Percentiles rank a stretch among this genome's conserved stretches.
These are phyloP conservation scores for Eutrigla gurnardus DNA, from an alignment of 2,797 vertebrate genomes.

Conservation along the genomic window DNA sequence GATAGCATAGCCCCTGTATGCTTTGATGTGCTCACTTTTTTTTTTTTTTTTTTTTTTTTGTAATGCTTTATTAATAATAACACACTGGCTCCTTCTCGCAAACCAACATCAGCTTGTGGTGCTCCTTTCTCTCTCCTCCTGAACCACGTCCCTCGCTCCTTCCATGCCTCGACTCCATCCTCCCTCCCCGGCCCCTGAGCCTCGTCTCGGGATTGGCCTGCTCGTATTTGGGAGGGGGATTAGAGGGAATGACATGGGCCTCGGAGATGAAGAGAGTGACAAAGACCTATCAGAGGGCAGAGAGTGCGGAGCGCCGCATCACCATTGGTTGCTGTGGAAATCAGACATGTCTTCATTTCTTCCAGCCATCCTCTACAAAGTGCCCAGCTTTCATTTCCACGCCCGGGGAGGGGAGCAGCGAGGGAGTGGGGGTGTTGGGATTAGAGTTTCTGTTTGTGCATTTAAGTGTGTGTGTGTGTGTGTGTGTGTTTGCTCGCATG, in stretches of 20 bases:
- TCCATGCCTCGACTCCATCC: constrained; percentile 60
- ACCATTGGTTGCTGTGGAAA: constrained; percentile 77
- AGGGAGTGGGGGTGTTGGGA: constrained; percentile 46
- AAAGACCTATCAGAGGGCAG: constrained; percentile 77
- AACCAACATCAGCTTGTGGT: constrained; percentile 71
- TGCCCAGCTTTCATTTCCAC: constrained; percentile 73
- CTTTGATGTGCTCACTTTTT: constrained; percentile 87
- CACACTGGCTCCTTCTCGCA: constrained; percentile 77
- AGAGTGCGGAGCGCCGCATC: constrained; percentile 44
- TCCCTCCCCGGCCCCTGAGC: constrained; percentile 74
- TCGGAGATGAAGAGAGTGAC: constrained; percentile 70
- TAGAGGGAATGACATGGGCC: constrained; percentile 72
- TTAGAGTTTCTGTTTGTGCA: constrained; percentile 72
- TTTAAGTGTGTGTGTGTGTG: constrained; percentile 53
- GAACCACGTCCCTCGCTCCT: constrained; percentile 63
- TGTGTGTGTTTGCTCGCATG: constrained; percentile 54
- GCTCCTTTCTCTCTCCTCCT: constrained; percentile 72
- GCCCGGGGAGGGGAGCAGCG: constrained; percentile 59
- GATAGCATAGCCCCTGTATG: constrained; percentile 85
- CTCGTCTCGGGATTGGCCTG: constrained; percentile 75
- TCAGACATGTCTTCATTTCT: constrained; percentile 82
- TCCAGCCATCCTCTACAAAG: constrained; percentile 62
- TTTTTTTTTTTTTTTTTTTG: constrained; percentile 72
- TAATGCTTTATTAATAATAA: constrained; percentile 88
- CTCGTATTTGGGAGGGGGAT: constrained; percentile 75